Evolutionary conservation across 2,888 invertebrate species (phyloP).

Genomic region (Melanchra persicariae): DNA sequence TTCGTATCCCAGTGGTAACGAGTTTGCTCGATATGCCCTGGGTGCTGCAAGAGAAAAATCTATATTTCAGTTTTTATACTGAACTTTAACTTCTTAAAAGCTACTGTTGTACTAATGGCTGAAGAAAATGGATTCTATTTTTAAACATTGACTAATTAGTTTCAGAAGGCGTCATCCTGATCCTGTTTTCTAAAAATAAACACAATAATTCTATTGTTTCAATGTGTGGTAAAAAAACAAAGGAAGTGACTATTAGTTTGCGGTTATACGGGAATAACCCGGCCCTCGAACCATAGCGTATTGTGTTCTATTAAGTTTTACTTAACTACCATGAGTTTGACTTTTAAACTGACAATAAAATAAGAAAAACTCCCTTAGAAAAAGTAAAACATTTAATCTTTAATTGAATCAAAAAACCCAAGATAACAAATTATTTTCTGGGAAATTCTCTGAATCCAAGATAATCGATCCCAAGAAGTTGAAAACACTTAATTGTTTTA

Average conservation of each 20-base stretch:
- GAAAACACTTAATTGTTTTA: slow-evolving; percentile 42
- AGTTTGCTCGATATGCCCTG: slow-evolving; percentile 86
- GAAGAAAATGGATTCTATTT: not conserved
- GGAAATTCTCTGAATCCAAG: slow-evolving; percentile 17
- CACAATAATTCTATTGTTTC: slow-evolving; percentile 11
- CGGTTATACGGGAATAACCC: slow-evolving; percentile 45
- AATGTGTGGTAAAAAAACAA: slow-evolving; percentile 8
- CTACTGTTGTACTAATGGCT: not conserved
- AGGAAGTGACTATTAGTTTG: slow-evolving; percentile 54
- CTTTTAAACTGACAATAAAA: slow-evolving; percentile 16
- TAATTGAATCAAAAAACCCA: slow-evolving; percentile 24
- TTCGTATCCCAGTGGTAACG: slow-evolving; percentile 95
- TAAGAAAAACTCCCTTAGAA: not conserved
- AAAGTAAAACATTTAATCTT: not conserved
- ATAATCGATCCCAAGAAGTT: slow-evolving; percentile 4
- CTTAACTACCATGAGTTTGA: slow-evolving; percentile 15
- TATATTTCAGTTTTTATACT: slow-evolving; percentile 4
- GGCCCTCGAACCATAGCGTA: not conserved
- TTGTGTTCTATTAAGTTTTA: slow-evolving; percentile 18
- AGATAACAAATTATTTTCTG: slow-evolving; percentile 21
- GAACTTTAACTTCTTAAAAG: slow-evolving; percentile 7
- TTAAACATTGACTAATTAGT: not conserved
- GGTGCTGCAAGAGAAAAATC: slow-evolving; percentile 76
- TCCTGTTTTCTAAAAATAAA: slow-evolving; percentile 41
- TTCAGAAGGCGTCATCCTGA: not conserved